Conservation (phyloP, 2,888 invertebrate species). For the Cotesia congregata region DNA sequence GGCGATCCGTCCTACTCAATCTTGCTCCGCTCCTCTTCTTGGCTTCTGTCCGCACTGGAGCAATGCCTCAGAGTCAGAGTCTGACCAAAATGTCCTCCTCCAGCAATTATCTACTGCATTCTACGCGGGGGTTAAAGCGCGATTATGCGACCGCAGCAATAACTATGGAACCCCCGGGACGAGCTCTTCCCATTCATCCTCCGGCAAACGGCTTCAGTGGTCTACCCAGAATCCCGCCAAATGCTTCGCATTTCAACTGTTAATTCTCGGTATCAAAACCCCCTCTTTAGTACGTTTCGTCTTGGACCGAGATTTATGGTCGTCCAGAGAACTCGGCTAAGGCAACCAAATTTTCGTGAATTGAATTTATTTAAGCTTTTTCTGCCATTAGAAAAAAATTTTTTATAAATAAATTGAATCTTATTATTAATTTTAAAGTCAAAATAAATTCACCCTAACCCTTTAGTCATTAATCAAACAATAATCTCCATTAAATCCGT, state of each 20-base stretch:
- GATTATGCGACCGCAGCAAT: slow-evolving; percentile 59
- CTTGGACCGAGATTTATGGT: no score
- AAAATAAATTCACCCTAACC: no score
- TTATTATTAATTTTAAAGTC: no score
- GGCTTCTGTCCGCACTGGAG: neutral
- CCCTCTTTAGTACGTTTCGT: no score
- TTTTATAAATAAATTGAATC: no score
- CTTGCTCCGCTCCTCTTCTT: neutral
- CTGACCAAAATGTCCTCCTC: neutral
- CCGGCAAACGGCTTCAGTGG: slow-evolving; percentile 58
- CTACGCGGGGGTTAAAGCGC: slow-evolving; percentile 53
- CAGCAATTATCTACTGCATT: slow-evolving; percentile 27
- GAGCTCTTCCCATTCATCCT: slow-evolving; percentile 57
- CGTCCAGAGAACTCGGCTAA: no score
- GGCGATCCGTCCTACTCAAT: neutral
- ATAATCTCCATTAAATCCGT: no score
- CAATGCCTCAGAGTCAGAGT: neutral
- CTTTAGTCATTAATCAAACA: no score
- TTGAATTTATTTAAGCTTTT: no score
- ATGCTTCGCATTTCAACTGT: neutral
- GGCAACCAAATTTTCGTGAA: no score
- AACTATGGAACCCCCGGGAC: slow-evolving; percentile 47
- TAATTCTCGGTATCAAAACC: no score
- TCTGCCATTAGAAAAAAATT: no score
- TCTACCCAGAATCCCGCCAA: slow-evolving; percentile 51